Percentiles rank a stretch among this genome's conserved stretches.
Evolutionary conservation across 2,888 invertebrate genomes (phyloP).

Genomic region (Acanthoscelides obtectus): DNA sequence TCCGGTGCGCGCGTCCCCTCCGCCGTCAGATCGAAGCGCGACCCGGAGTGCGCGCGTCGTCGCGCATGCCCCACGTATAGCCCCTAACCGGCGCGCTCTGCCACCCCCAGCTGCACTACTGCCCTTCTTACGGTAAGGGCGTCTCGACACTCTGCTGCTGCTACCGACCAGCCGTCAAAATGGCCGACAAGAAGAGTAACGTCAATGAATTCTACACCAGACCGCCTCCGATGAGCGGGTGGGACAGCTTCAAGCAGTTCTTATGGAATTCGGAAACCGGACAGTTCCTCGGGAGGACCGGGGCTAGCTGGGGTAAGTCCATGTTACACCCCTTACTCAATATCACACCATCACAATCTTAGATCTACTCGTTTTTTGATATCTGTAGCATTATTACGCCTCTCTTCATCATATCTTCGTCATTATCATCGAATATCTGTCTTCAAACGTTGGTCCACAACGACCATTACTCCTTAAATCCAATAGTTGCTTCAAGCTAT

Average conservation of each 20-base stretch:
- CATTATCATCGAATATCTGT: background rate
- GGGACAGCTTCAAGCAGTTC: conserved; percentile 81
- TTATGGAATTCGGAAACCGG: conserved; percentile 90
- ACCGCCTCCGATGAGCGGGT: conserved; percentile 76
- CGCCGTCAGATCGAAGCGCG: conserved; percentile 6
- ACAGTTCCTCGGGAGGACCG: conserved; percentile 87
- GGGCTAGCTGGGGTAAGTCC: conserved; percentile 90
- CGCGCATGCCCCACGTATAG: conserved; percentile 35
- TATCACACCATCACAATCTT: background rate
- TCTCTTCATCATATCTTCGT: background rate
- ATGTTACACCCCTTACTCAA: background rate
- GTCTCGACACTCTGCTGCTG: conserved; percentile 12
- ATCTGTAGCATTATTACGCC: background rate
- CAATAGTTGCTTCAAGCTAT: background rate
- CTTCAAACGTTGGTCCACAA: background rate
- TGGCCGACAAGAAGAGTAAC: conserved; percentile 71
- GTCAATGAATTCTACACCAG: conserved; percentile 74
- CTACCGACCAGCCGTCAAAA: conserved; percentile 20
- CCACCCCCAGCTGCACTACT: conserved; percentile 31
- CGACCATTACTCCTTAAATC: background rate
- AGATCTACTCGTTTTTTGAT: background rate
- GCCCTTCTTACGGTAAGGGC: conserved; percentile 35
- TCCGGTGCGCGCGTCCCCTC: conserved; percentile 14
- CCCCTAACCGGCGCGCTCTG: background rate
- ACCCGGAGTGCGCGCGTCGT: conserved; percentile 21